A percentile compares a stretch with the other conserved stretches of the same genome.
phyloP scores from a whole-genome alignment of 1,140 invertebrate genomes.

The Lepidurus arcticus region DNA sequence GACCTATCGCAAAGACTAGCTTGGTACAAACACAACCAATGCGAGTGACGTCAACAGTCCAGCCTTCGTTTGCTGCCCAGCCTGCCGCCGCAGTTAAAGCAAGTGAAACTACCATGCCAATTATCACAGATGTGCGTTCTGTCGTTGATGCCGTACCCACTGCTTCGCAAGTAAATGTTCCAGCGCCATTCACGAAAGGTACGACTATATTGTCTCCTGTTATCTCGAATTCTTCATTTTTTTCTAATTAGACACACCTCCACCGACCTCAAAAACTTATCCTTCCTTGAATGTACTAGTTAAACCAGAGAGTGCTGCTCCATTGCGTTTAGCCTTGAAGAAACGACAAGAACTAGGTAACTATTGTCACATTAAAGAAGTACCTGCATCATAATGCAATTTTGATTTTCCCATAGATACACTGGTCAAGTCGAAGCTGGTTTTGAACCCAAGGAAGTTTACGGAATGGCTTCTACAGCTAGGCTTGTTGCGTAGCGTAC shows the following conservation, averaged over 20 bases:
- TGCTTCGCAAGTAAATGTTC: neutral
- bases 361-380: constrained; percentile 34
- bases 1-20: neutral
- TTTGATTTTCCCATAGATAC: constrained; percentile 46
- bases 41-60: neutral
- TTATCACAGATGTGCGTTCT: neutral
- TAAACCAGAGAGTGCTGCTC: neutral
- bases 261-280: neutral
- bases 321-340: constrained; percentile 43
- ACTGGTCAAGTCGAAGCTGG: constrained; percentile 71
- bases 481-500: constrained; percentile 68
- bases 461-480: constrained; percentile 83
- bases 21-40: constrained; percentile 10
- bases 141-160: neutral
- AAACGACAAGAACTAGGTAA: constrained; percentile 49
- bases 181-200: neutral
- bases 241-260: neutral
- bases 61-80: neutral
- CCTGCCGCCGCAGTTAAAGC: neutral
- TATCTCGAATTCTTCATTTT: neutral
- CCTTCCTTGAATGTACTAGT: neutral
- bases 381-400: neutral
- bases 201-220: neutral
- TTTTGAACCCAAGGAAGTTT: constrained; percentile 70
- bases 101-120: neutral